These are phyloP conservation scores for Amyelois transitella DNA, from an alignment of 1,140 invertebrate species.

Conservation along the genomic window DNA sequence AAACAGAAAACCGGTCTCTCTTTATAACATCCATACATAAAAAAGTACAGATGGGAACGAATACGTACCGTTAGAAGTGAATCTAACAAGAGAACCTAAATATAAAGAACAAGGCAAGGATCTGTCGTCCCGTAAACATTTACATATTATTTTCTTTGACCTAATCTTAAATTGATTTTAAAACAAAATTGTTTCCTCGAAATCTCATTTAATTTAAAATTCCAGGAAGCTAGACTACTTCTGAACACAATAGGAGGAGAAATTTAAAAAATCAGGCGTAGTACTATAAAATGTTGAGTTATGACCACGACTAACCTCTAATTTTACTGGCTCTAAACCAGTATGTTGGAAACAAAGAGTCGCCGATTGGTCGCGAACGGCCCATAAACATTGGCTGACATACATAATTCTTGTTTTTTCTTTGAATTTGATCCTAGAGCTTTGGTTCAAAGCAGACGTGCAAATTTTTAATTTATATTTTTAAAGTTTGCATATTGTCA, in stretches of 20 bases:
- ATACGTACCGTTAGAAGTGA: no score
- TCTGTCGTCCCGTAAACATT: no score
- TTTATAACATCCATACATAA: no score
- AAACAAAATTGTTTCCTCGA: neutral
- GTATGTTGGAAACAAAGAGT: slow-evolving; percentile 48
- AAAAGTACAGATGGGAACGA: no score
- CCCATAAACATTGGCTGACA: slow-evolving; percentile 55
- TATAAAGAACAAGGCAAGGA: no score
- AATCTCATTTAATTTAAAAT: neutral
- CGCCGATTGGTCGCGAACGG: slow-evolving; percentile 43
- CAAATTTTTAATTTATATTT: no score
- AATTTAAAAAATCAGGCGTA: neutral
- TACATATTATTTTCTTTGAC: no score
- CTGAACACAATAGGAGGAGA: neutral
- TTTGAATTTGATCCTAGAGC: slow-evolving; percentile 50
- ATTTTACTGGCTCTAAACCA: slow-evolving; percentile 21
- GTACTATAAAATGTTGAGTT: neutral
- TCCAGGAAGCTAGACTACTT: neutral
- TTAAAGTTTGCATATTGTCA: no score
- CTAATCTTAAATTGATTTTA: no score
- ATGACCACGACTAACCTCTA: slow-evolving; percentile 1
- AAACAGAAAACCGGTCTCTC: no score
- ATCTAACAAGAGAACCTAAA: no score
- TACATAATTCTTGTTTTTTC: slow-evolving; percentile 65
- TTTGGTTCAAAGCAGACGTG: slow-evolving; percentile 29